Conservation (phyloP, 2,113 vertebrate genomes). For the cattle (Bos taurus) region ARS-UCD2.0 NC_037344.1:61662001-61662500, state of each 20-base stretch:
- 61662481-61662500: neutral
- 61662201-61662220: neutral
- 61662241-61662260: neutral
- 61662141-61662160: neutral
- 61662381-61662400: neutral
- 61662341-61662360: neutral
- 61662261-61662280: neutral
- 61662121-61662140: neutral
- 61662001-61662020: constrained; percentile 38
- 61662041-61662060: neutral
- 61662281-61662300: neutral
- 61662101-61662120: neutral
- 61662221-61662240: neutral
- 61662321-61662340: neutral
- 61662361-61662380: neutral
- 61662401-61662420: neutral
- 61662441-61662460: neutral
- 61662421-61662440: neutral
- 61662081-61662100: neutral
- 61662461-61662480: neutral
- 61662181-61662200: neutral
- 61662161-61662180: neutral
- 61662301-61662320: neutral
- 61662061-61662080: neutral
- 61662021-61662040: constrained; percentile 10